phyloP scores from a whole-genome alignment of 2,888 invertebrate genomes.

The Lagria hirta region DNA sequence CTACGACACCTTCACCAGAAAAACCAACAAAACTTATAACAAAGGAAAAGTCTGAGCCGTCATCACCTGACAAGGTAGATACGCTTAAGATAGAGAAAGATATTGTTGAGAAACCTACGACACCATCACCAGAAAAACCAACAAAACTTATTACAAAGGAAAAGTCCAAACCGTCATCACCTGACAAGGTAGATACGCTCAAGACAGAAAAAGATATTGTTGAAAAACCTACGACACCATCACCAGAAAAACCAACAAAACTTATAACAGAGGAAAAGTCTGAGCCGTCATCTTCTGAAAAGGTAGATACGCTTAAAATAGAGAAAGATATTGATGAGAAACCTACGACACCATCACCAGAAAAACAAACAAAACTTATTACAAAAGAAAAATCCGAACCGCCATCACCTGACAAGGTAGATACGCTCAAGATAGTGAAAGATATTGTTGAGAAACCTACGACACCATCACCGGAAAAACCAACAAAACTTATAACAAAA shows the following conservation, averaged over 20 bases:
- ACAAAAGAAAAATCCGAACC: not conserved
- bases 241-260: conserved; percentile 7
- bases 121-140: too few relatives aligned
- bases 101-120: too few relatives aligned
- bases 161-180: too few relatives aligned
- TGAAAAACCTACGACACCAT: not conserved
- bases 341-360: not conserved
- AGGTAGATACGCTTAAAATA: conserved; percentile 3
- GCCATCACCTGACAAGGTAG: conserved; percentile 7
- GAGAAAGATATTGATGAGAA: conserved; percentile 1
- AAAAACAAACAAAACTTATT: not conserved
- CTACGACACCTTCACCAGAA: too few relatives aligned
- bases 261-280: conserved; percentile 10
- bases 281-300: conserved; percentile 10
- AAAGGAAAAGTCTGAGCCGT: too few relatives aligned
- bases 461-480: conserved; percentile 4
- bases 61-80: too few relatives aligned
- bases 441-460: conserved; percentile 8
- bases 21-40: too few relatives aligned
- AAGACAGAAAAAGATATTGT: not conserved
- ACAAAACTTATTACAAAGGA: not conserved
- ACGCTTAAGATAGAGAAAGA: too few relatives aligned
- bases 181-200: not conserved
- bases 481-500: not conserved
- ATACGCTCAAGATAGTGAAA: conserved; percentile 5